Conservation (phyloP, 2,113 vertebrate genomes). For the Ailuropoda melanoleuca region DNA sequence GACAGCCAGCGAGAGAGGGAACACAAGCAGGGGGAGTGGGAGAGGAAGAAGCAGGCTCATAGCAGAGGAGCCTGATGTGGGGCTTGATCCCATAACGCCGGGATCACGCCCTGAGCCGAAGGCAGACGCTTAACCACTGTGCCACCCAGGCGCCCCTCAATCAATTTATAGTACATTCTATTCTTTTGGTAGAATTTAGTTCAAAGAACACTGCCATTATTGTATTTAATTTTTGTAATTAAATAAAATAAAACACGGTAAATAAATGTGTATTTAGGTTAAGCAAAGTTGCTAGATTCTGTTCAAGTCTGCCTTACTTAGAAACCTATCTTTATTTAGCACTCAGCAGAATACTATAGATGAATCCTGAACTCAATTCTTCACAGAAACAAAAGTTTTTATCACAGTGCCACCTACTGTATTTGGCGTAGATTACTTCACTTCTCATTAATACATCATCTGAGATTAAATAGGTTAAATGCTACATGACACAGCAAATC, state of each 20-base stretch:
- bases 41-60: too few species aligned
- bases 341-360: neutral
- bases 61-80: too few species aligned
- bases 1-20: too few species aligned
- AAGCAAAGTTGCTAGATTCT: neutral
- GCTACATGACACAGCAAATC: neutral
- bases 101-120: too few species aligned
- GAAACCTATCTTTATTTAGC: neutral
- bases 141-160: too few species aligned
- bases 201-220: neutral
- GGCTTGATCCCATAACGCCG: too few species aligned
- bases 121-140: too few species aligned
- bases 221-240: neutral
- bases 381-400: slow-evolving; percentile 40
- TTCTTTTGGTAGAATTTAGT: slow-evolving; percentile 20
- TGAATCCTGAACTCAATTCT: neutral
- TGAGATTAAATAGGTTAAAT: neutral
- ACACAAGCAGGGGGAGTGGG: too few species aligned
- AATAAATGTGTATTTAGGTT: neutral
- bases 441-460: neutral
- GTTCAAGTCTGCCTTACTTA: neutral
- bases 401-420: slow-evolving; percentile 77
- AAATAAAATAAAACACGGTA: neutral
- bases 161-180: neutral
- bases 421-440: neutral